Percentiles rank a stretch among this genome's conserved stretches.
Conservation (phyloP, 2,113 vertebrate genomes). For the Tyrannus savana region DNA sequence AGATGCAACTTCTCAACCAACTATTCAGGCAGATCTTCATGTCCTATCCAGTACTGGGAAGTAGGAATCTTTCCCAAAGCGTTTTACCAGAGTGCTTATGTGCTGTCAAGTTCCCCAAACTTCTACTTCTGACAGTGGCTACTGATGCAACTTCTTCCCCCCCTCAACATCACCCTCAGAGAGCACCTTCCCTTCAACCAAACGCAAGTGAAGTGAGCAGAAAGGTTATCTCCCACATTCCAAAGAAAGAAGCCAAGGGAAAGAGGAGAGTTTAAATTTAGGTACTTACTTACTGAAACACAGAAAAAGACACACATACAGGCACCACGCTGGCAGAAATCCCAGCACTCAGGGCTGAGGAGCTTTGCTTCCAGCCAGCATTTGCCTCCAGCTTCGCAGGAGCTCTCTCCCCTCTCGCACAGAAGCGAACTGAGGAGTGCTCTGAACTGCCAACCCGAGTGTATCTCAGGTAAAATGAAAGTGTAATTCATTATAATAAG, state of each 20-base stretch:
- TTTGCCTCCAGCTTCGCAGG: neutral
- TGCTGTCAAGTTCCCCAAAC: neutral
- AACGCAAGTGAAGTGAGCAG: neutral
- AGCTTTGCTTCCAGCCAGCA: neutral
- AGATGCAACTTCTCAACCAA: neutral
- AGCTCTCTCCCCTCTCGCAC: neutral
- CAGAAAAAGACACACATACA: neutral
- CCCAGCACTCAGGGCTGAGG: neutral
- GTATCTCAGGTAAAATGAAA: conserved; percentile 22
- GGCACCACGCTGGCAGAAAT: neutral
- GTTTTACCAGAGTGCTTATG: neutral
- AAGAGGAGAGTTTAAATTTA: neutral
- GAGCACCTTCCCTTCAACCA: neutral
- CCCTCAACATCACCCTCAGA: accelerated
- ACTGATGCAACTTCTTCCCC: neutral
- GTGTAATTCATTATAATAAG: conserved; percentile 19
- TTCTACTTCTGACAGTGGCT: neutral
- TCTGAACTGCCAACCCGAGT: neutral
- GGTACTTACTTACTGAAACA: conserved; percentile 41
- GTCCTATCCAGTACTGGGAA: neutral
- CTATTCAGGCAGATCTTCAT: neutral
- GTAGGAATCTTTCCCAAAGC: neutral
- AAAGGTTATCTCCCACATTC: neutral
- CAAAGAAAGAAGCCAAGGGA: neutral
- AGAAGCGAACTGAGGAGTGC: neutral